phyloP scores from a whole-genome alignment of 2,888 invertebrate genomes.

The Tachina grossa region DNA sequence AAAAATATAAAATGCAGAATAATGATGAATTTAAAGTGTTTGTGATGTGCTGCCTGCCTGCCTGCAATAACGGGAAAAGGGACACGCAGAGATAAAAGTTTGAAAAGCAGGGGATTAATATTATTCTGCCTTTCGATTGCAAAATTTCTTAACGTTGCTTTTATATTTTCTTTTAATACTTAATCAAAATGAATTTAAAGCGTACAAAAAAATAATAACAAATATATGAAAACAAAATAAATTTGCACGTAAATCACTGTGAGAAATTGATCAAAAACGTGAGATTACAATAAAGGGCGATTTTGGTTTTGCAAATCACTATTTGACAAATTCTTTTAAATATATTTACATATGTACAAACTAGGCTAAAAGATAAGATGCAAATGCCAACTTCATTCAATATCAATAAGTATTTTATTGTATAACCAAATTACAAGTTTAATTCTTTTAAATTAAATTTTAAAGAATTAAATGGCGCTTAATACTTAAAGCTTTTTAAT shows the following conservation, averaged over 20 bases:
- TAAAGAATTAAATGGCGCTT: no score
- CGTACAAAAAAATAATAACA: neutral
- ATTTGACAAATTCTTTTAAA: slow-evolving; percentile 20
- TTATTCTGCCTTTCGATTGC: slow-evolving; percentile 42
- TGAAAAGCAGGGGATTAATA: slow-evolving; percentile 41
- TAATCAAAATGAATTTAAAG: slow-evolving; percentile 47
- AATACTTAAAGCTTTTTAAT: no score
- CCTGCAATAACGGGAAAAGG: slow-evolving; percentile 49
- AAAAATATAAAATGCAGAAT: slow-evolving; percentile 11
- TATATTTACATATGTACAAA: neutral
- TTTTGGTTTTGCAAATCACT: neutral
- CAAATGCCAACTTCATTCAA: neutral
- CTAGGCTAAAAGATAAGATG: neutral
- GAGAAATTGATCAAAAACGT: slow-evolving; percentile 67
- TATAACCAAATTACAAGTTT: no score
- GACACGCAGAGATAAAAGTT: slow-evolving; percentile 42
- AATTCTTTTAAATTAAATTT: no score
- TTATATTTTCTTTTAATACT: slow-evolving; percentile 23
- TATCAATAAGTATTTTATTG: neutral
- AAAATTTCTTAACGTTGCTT: slow-evolving; percentile 4
- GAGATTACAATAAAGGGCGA: slow-evolving; percentile 48
- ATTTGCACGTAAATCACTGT: slow-evolving; percentile 66
- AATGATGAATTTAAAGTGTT: slow-evolving; percentile 38
- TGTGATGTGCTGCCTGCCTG: neutral
- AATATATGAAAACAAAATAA: slow-evolving; percentile 52